Evolutionary conservation across 92 coral and sea anemone genomes (phyloP).

Genomic region (Porites cylindrica): DNA sequence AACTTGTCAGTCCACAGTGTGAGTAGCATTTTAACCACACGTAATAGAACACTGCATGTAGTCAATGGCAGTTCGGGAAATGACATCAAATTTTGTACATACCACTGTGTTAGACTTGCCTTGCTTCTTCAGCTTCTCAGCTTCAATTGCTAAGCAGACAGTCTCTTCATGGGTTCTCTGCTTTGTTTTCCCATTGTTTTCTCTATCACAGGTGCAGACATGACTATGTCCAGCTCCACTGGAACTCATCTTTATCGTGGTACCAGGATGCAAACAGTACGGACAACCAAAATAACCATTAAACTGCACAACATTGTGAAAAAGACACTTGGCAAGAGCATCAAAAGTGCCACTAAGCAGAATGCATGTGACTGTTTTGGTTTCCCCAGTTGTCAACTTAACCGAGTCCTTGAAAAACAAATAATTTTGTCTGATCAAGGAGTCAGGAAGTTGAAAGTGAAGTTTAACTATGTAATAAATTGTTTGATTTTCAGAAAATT

Average conservation of each 20-base stretch:
- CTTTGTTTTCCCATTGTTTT: constrained; percentile 55
- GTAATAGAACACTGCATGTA: constrained; percentile 79
- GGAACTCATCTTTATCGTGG: constrained; percentile 50
- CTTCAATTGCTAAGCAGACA: constrained; percentile 57
- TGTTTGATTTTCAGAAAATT: too few species aligned
- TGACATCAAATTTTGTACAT: constrained; percentile 77
- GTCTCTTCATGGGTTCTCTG: constrained; percentile 63
- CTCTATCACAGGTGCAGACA: constrained; percentile 61
- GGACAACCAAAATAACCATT: constrained; percentile 82
- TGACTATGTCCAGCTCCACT: constrained; percentile 49
- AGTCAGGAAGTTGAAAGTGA: too few species aligned
- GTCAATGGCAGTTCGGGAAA: constrained; percentile 67
- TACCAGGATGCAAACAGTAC: constrained; percentile 59
- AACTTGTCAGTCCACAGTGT: constrained; percentile 74
- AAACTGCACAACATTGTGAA: constrained; percentile 67
- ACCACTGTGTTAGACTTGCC: constrained; percentile 54
- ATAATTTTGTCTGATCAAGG: too few species aligned
- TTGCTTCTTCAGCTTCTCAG: constrained; percentile 56
- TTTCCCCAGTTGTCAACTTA: constrained; percentile 26
- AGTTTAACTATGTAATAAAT: too few species aligned
- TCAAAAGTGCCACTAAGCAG: constrained; percentile 62
- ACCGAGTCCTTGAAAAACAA: too few species aligned
- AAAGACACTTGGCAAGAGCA: constrained; percentile 77
- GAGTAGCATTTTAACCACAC: constrained; percentile 70
- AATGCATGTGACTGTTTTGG: constrained; percentile 41